Percentiles rank a stretch among this genome's conserved stretches.
phyloP scores from a whole-genome alignment of 2,797 vertebrate genomes.

The Sylvia borin region DNA sequence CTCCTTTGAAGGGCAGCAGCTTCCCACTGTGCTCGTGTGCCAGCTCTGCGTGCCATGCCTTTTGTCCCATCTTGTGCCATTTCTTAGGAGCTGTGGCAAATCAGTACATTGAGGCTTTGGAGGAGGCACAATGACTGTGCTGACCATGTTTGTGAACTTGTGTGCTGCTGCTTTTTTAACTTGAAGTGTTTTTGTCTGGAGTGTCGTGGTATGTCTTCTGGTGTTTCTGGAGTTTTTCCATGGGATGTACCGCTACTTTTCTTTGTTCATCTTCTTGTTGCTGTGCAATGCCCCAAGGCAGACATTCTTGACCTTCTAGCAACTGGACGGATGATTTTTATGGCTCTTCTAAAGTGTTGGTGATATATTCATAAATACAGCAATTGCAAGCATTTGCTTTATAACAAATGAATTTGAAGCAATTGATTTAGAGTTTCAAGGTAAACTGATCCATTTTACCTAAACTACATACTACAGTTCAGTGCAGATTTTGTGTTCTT shows the following conservation, averaged over 20 bases:
- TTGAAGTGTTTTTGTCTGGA: neutral
- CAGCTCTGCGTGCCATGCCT: neutral
- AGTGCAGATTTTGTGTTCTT: neutral
- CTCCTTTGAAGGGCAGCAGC: neutral
- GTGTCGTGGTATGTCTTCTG: neutral
- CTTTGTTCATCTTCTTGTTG: neutral
- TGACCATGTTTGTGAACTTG: neutral
- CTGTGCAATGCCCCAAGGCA: rapidly evolving
- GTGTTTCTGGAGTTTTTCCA: neutral
- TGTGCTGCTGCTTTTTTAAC: neutral
- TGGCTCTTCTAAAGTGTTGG: neutral
- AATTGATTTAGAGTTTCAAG: neutral
- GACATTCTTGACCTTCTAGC: neutral
- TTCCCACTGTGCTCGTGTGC: neutral
- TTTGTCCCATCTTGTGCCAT: neutral
- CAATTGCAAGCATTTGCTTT: neutral
- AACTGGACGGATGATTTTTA: neutral
- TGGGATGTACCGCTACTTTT: neutral
- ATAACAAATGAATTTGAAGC: neutral
- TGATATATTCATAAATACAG: neutral
- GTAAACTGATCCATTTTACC: neutral
- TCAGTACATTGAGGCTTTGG: rapidly evolving
- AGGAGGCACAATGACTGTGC: neutral
- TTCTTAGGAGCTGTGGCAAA: neutral
- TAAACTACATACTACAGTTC: neutral